A percentile compares a stretch with the other conserved stretches of the same genome.
Conservation (phyloP, 1,140 invertebrate genomes). For the Papilio polytes region DNA sequence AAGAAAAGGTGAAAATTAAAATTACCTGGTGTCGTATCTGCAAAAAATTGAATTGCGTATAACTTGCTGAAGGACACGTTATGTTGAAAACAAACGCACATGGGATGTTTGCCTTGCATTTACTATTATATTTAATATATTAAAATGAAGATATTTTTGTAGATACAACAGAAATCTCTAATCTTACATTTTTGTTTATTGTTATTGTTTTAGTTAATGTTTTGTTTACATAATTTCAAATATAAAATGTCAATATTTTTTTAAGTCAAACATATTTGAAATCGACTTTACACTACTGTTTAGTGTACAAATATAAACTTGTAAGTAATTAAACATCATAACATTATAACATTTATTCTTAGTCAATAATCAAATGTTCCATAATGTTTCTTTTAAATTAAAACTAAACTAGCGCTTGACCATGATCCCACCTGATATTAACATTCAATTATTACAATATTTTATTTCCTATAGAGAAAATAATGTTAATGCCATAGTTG, state of each 20-base stretch:
- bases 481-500: not conserved
- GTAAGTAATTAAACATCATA: not conserved
- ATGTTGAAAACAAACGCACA: constrained; percentile 77
- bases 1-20: constrained; percentile 90
- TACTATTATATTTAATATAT: not conserved
- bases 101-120: constrained; percentile 45
- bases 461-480: not conserved
- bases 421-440: no score
- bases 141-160: not conserved
- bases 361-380: no score
- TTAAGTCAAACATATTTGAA: not conserved
- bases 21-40: constrained; percentile 41
- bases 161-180: not conserved
- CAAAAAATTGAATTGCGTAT: constrained; percentile 58
- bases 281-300: not conserved
- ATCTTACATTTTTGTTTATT: constrained; percentile 86
- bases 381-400: no score
- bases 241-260: constrained; percentile 19
- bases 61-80: constrained; percentile 46
- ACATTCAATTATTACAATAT: not conserved
- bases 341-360: no score
- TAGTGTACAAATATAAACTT: not conserved
- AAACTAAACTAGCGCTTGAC: no score
- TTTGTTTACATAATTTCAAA: constrained; percentile 37
- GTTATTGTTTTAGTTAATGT: not conserved